A percentile compares a stretch with the other conserved stretches of the same genome.
These are phyloP conservation scores for Cervus canadensis DNA, from an alignment of 2,113 vertebrate species.

Conservation along the genomic window DNA sequence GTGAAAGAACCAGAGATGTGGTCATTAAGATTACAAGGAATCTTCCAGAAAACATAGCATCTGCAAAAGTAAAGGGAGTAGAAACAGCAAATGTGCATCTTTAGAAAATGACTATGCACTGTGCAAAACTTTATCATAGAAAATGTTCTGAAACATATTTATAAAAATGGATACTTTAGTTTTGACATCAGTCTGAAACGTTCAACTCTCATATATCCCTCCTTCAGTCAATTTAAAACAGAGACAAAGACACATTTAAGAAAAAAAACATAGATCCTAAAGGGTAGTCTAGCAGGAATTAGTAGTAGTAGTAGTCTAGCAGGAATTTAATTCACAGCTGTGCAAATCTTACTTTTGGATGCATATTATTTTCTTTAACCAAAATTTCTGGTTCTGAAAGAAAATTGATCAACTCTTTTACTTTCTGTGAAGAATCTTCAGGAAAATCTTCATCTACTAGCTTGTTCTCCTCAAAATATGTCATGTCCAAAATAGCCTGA, in stretches of 20 bases:
- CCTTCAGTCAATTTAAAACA: constrained; percentile 36
- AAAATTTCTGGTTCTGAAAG: constrained; percentile 94
- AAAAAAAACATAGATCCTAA: neutral
- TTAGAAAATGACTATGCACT: neutral
- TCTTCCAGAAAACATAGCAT: neutral
- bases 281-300: neutral
- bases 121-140: neutral
- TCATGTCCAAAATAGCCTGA: constrained; percentile 94
- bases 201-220: neutral
- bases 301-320: neutral
- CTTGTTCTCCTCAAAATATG: constrained; percentile 96
- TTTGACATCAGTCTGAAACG: neutral
- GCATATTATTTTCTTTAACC: constrained; percentile 75
- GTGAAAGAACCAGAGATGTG: neutral
- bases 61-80: neutral
- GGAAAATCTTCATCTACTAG: constrained; percentile 96
- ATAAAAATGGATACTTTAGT: neutral
- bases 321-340: neutral
- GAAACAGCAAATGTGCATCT: neutral
- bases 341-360: constrained; percentile 77
- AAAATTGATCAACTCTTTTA: constrained; percentile 89
- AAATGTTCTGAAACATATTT: neutral
- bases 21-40: neutral
- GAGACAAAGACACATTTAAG: neutral
- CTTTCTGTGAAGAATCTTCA: constrained; percentile 89